Evolutionary conservation across 2,797 vertebrate genomes (phyloP), one percentile per base, ranked within the genome.

Genomic region (Petrocephalus sullivani): DNA sequence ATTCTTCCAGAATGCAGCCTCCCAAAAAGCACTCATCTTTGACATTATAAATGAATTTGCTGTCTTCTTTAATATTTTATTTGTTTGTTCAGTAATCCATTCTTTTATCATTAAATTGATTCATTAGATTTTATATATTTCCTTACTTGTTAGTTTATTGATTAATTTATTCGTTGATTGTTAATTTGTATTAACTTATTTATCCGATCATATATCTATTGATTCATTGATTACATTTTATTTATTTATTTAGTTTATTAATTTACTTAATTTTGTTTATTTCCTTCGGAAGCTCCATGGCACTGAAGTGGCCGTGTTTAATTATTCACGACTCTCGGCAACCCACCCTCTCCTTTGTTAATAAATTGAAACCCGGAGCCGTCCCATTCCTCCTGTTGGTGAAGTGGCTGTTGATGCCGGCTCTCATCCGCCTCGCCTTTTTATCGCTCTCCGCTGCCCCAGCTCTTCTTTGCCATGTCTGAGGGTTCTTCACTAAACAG

Each of bases 401-500:
- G 58, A 57, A 87, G 89, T 87, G 89, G 21, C 37, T 89, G 60
- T 87, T 85, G 85, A 89, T 4, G n/a, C 61, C 16, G n/a, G 54
- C 37, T 86, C 71, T 87, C 49, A 14, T n/a, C 51, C 16, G 81
- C 56, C 21, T 53, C 33, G 28, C 10, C 89, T 85, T 28, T 89
- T 89, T 75, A 75, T 89, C 49, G n/a, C 46, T 61, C 61, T 53
- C 71, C 21, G 49, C 33, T 58, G 4, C 33, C 21, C 33, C n/a
- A 71, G 51, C n/a, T 41, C 87, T 57, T 57, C 75, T 54, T 10
- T 53, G 61, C 87, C 75, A 67, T 6, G 41, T 81, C 53, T 61
- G 87, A 85, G 89, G 82, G 89, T 89, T 49, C 87, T 87, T 87
- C 75, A 85, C 58, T 87, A 85, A 19, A 89, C 56, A 83, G 56